These are phyloP conservation scores for Tachyglossus aculeatus DNA, from an alignment of 2,797 vertebrate species.

Conservation along the genomic window DNA sequence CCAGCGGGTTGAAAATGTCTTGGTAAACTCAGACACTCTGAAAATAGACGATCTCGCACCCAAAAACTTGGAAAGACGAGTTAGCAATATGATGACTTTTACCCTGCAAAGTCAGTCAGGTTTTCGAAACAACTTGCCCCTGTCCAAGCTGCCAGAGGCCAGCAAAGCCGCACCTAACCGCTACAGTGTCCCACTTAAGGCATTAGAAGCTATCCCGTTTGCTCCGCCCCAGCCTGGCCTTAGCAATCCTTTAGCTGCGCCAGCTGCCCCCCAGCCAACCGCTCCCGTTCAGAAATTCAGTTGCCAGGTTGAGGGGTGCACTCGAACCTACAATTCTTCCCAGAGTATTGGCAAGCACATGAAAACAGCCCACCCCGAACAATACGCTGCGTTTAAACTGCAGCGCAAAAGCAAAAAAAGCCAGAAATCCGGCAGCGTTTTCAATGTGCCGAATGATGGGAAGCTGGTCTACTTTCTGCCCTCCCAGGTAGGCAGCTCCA, in stretches of 20 bases:
- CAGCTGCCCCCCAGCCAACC: constrained; percentile 45
- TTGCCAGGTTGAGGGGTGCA: constrained; percentile 89
- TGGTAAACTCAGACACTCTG: constrained; percentile 64
- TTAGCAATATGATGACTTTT: constrained; percentile 68
- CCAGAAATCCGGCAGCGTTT: constrained; percentile 62
- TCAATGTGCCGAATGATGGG: constrained; percentile 61
- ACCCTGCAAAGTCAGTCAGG: constrained; percentile 64
- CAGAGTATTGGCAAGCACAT: constrained; percentile 96
- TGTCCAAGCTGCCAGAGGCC: constrained; percentile 74
- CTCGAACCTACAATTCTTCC: constrained; percentile 88
- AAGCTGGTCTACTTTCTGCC: constrained; percentile 70
- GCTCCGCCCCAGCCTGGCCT: constrained; percentile 62
- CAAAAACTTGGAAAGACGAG: constrained; percentile 73
- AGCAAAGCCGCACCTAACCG: constrained; percentile 69
- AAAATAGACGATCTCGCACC: constrained; percentile 68
- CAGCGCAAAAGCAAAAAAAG: constrained; percentile 81
- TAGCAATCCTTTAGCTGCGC: constrained; percentile 61
- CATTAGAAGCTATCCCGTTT: constrained; percentile 71
- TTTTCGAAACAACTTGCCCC: constrained; percentile 64
- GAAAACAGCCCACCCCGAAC: constrained; percentile 90
- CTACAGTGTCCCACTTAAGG: constrained; percentile 75
- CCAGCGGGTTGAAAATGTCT: constrained; percentile 55
- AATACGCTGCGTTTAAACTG: constrained; percentile 90
- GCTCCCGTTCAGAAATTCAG: constrained; percentile 79
- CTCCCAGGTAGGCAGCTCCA: constrained; percentile 67